A percentile compares a stretch with the other conserved stretches of the same genome.
These are phyloP conservation scores for Chiloscyllium plagiosum DNA, from an alignment of 2,113 vertebrate genomes.

Conservation along the genomic window DNA sequence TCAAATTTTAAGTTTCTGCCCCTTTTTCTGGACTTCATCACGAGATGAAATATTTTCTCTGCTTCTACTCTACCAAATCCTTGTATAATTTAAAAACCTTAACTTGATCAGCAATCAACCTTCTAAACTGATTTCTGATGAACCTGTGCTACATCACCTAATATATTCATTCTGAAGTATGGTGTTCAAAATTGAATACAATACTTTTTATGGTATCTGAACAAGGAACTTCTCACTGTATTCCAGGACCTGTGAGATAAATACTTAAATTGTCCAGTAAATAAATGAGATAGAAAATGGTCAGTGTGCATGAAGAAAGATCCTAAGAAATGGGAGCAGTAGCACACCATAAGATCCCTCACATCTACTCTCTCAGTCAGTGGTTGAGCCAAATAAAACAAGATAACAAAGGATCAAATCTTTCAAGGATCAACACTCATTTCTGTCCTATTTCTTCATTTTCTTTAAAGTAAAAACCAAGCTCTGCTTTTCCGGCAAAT, in stretches of 20 bases:
- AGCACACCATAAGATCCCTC: too few relatives aligned
- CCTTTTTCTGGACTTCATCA: background rate
- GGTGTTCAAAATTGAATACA: background rate
- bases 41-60: background rate
- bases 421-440: too few relatives aligned
- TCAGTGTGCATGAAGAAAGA: too few relatives aligned
- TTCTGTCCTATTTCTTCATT: too few relatives aligned
- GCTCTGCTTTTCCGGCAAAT: too few relatives aligned
- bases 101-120: background rate
- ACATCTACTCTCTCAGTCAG: too few relatives aligned
- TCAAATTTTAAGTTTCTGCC: background rate
- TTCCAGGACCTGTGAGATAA: background rate
- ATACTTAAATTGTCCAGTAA: background rate
- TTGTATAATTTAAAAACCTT: background rate
- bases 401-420: background rate
- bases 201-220: background rate
- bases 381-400: background rate
- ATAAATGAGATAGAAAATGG: background rate
- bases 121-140: background rate
- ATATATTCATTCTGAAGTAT: background rate
- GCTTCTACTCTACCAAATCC: background rate
- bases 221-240: background rate
- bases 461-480: too few relatives aligned
- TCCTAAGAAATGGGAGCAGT: too few relatives aligned
- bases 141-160: background rate